Conservation (phyloP, 2,888 invertebrate genomes). For the Sesia apiformis region DNA sequence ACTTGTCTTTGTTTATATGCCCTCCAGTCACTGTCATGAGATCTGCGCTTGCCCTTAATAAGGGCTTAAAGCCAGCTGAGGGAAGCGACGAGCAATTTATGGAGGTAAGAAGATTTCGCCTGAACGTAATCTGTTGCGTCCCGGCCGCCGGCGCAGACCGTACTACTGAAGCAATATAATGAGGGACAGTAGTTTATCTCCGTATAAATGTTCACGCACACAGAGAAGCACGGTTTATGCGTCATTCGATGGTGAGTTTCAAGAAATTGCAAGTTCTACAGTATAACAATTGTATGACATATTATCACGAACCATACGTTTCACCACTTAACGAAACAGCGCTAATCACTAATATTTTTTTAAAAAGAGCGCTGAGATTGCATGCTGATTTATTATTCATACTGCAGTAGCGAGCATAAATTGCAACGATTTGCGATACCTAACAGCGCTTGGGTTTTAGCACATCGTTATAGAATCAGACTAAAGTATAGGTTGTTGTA, state of each 20-base stretch:
- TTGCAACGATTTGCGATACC: slow-evolving; percentile 42
- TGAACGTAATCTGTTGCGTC: slow-evolving; percentile 33
- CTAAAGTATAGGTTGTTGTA: slow-evolving; percentile 19
- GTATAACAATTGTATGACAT: no score
- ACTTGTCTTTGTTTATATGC: slow-evolving; percentile 6
- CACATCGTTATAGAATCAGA: slow-evolving; percentile 50
- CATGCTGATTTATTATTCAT: no score
- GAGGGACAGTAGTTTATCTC: neutral
- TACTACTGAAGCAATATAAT: neutral
- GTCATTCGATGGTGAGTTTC: no score
- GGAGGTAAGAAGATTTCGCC: slow-evolving; percentile 46
- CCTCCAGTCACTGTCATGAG: slow-evolving; percentile 2
- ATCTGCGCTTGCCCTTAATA: slow-evolving; percentile 7
- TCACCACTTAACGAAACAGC: no score
- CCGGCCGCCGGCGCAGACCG: slow-evolving; percentile 12
- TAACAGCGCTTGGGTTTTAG: slow-evolving; percentile 33
- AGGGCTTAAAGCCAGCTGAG: slow-evolving; percentile 25
- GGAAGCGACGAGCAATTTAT: slow-evolving; percentile 54
- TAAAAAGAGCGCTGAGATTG: no score
- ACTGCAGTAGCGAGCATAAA: slow-evolving; percentile 28
- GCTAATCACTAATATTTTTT: no score
- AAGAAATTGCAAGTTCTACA: no score
- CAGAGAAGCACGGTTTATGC: neutral
- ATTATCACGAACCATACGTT: no score
- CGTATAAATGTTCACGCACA: neutral